phyloP scores from a whole-genome alignment of 2,797 vertebrate species.

The Epinephelus coioides region DNA sequence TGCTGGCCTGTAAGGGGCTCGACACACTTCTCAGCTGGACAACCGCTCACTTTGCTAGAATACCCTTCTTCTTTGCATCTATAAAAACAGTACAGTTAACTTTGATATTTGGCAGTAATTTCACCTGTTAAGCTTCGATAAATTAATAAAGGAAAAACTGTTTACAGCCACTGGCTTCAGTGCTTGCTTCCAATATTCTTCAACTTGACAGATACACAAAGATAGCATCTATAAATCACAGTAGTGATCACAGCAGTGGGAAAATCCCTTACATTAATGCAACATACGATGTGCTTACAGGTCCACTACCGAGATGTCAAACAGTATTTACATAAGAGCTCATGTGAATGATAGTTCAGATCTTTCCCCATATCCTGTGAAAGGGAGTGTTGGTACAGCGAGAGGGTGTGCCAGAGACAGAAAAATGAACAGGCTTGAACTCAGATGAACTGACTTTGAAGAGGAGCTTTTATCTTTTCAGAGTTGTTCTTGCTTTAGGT shows the following conservation, averaged over 20 bases:
- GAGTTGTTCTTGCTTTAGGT: constrained; percentile 63
- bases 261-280: not conserved
- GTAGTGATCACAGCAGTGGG: not conserved
- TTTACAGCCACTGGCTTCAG: not conserved
- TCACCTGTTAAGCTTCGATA: not conserved
- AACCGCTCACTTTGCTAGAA: not conserved
- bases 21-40: not conserved
- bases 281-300: not conserved
- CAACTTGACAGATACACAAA: not conserved
- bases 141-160: not conserved
- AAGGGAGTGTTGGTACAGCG: constrained; percentile 27
- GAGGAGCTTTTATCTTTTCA: constrained; percentile 65
- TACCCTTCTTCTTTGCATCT: no score
- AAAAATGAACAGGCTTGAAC: constrained; percentile 55
- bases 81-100: not conserved
- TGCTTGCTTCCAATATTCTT: not conserved
- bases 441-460: constrained; percentile 61
- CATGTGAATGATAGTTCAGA: not conserved
- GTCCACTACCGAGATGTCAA: constrained; percentile 6
- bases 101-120: not conserved
- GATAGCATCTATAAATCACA: constrained; percentile 3
- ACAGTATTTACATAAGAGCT: constrained; percentile 8
- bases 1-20: not conserved
- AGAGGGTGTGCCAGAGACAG: constrained; percentile 34
- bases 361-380: constrained; percentile 6